A percentile compares a stretch with the other conserved stretches of the same genome.
Evolutionary conservation across 2,888 invertebrate genomes (phyloP).

Genomic region (Thera britannica): DNA sequence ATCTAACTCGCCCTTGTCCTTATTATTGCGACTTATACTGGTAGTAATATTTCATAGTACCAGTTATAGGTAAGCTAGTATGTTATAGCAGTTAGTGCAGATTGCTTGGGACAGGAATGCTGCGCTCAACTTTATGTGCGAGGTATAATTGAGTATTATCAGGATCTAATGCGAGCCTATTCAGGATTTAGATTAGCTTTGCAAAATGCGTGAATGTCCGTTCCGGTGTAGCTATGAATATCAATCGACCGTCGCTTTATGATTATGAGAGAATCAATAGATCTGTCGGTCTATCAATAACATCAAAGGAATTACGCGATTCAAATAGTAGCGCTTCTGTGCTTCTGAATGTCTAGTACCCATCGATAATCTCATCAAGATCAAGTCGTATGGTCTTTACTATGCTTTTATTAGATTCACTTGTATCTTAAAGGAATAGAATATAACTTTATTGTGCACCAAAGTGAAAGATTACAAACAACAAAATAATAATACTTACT

Average conservation of each 20-base stretch:
- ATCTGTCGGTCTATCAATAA: background rate
- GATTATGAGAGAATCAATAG: background rate
- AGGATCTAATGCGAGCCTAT: conserved; percentile 23
- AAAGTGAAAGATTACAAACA: too few species aligned
- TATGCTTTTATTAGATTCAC: too few species aligned
- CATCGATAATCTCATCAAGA: background rate
- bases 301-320: background rate
- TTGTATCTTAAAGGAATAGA: too few species aligned
- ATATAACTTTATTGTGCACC: too few species aligned
- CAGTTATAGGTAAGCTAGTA: conserved; percentile 8
- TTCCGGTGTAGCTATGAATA: conserved; percentile 23
- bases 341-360: background rate
- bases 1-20: too few species aligned
- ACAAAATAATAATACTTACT: too few species aligned
- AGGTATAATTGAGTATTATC: conserved; percentile 28
- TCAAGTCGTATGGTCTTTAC: background rate
- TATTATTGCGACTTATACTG: background rate
- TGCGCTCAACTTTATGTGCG: conserved; percentile 21
- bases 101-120: conserved; percentile 20
- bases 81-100: conserved; percentile 21
- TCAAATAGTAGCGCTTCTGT: background rate
- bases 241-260: conserved; percentile 4
- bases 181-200: conserved; percentile 23
- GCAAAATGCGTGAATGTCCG: conserved; percentile 21
- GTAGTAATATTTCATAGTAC: conserved; percentile 14